Evolutionary conservation across 2,113 vertebrate genomes (phyloP).

Genomic region (Malurus elegans): DNA sequence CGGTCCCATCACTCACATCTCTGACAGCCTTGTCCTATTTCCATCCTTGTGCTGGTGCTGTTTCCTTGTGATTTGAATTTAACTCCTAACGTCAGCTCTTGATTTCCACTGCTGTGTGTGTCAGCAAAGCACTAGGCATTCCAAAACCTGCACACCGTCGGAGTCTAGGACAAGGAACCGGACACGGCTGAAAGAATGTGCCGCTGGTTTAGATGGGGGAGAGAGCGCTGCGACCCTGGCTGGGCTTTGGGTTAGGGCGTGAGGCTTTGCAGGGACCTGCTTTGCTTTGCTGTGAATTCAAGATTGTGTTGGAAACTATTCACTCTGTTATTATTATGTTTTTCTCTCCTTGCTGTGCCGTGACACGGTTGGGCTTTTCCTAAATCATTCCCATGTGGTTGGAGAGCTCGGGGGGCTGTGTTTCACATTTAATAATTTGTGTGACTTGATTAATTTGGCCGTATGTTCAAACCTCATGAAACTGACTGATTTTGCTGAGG

Average conservation of each 20-base stretch:
- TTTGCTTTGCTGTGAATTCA: background rate
- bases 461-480: background rate
- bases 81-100: background rate
- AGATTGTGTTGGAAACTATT: background rate
- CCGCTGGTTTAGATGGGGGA: background rate
- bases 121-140: background rate
- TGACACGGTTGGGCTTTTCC: background rate
- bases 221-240: background rate
- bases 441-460: background rate
- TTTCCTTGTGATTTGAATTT: background rate
- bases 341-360: fast-evolving
- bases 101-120: fast-evolving
- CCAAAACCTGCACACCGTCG: fast-evolving
- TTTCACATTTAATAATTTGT: background rate
- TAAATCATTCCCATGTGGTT: background rate
- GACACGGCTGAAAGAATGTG: fast-evolving
- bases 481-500: background rate
- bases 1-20: fast-evolving
- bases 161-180: background rate
- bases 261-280: background rate
- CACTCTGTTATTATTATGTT: background rate
- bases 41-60: background rate
- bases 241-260: background rate
- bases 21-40: background rate
- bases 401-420: background rate